phyloP scores from a whole-genome alignment of 2,888 invertebrate genomes.

The Ypsolopha scabrella region DNA sequence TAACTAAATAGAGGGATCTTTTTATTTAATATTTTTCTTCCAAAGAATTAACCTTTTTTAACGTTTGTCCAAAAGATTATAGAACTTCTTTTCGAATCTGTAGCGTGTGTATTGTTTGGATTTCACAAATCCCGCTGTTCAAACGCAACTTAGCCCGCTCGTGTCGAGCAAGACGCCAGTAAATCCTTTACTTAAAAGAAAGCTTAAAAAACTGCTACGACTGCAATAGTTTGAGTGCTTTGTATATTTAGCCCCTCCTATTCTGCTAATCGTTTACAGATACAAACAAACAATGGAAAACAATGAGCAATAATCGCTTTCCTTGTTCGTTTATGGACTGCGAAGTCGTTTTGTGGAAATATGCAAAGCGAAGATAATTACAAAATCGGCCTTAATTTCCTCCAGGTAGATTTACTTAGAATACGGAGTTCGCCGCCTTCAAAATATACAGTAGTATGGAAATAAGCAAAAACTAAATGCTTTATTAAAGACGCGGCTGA shows the following conservation, averaged over 20 bases:
- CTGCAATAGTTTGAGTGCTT: not conserved
- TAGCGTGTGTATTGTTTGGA: not conserved
- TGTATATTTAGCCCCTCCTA: not conserved
- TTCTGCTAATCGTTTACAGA: constrained; percentile 15
- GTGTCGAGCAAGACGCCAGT: too few relatives aligned
- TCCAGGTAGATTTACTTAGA: constrained; percentile 16
- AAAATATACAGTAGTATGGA: not conserved
- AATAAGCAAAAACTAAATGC: not conserved
- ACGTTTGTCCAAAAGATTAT: not conserved
- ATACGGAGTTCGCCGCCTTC: not conserved
- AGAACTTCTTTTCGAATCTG: not conserved
- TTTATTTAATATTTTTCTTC: too few relatives aligned
- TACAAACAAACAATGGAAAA: constrained; percentile 32
- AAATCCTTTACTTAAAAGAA: too few relatives aligned
- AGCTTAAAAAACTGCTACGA: not conserved
- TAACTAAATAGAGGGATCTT: too few relatives aligned
- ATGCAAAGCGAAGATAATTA: constrained; percentile 26
- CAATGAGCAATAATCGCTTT: constrained; percentile 35
- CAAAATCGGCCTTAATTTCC: constrained; percentile 19
- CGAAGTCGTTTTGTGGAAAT: constrained; percentile 22
- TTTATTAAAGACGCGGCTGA: not conserved
- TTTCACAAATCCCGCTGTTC: not conserved
- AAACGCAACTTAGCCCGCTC: not conserved
- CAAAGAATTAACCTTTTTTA: not conserved
- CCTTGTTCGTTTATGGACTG: constrained; percentile 23